These are phyloP conservation scores for Dromococcyx pavoninus DNA, from an alignment of 2,797 vertebrate genomes.

Conservation along the genomic window DNA sequence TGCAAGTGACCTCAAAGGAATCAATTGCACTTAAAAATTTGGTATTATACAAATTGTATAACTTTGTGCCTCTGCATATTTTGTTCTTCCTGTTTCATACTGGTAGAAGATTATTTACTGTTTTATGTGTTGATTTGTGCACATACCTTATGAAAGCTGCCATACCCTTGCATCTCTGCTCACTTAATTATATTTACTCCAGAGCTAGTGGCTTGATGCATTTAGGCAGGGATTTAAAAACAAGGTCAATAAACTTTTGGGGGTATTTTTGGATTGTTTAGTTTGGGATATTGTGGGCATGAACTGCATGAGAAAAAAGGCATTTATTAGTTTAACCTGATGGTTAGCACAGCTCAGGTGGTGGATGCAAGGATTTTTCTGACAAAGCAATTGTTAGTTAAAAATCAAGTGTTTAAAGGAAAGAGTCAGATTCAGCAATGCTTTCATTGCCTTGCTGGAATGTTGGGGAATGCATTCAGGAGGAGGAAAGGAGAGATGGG, in stretches of 20 bases:
- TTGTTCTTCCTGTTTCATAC: not conserved
- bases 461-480: not conserved
- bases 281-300: not conserved
- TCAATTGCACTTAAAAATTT: not conserved
- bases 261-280: conserved; percentile 16
- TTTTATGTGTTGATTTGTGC: not conserved
- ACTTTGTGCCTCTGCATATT: not conserved
- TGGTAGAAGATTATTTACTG: not conserved
- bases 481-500: not conserved
- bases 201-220: not conserved
- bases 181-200: conserved; percentile 34
- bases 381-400: not conserved
- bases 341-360: not conserved
- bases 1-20: not conserved
- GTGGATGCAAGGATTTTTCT: not conserved
- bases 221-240: not conserved
- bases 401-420: conserved; percentile 16
- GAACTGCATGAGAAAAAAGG: not conserved
- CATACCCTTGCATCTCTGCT: conserved; percentile 13
- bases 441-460: not conserved
- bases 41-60: not conserved
- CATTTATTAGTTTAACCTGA: conserved; percentile 21
- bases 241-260: conserved; percentile 13
- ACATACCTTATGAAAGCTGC: not conserved
- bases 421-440: not conserved